Percentiles rank a stretch among this genome's conserved stretches.
phyloP scores from a whole-genome alignment of 1,140 invertebrate species.

The Semibalanus balanoides region DNA sequence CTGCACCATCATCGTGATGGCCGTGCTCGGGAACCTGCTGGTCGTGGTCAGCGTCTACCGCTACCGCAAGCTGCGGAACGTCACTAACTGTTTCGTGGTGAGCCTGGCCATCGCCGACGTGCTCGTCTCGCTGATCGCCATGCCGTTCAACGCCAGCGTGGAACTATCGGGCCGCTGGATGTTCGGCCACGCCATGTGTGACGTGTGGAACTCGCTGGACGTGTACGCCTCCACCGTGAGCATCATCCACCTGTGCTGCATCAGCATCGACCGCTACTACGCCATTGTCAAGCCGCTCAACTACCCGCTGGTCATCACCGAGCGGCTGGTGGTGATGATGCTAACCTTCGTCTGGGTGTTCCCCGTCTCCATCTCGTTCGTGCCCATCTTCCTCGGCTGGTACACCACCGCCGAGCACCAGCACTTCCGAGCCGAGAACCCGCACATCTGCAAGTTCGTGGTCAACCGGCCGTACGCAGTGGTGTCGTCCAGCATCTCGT shows the following conservation, averaged over 20 bases:
- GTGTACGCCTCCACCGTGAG: conserved; percentile 88
- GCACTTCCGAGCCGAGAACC: conserved; percentile 28
- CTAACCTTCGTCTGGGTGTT: conserved; percentile 71
- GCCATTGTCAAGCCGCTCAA: conserved; percentile 75
- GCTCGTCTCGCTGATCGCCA: conserved; percentile 76
- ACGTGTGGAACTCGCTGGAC: conserved; percentile 84
- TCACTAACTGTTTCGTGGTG: conserved; percentile 90
- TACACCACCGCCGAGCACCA: conserved; percentile 72
- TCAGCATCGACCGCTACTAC: conserved; percentile 72
- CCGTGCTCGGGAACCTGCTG: conserved; percentile 70
- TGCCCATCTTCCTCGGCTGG: conserved; percentile 84
- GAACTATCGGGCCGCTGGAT: conserved; percentile 67
- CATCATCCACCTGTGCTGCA: conserved; percentile 86
- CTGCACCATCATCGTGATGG: conserved; percentile 65
- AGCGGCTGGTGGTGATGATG: conserved; percentile 36
- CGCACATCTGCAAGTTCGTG: conserved; percentile 59
- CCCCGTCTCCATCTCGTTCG: conserved; percentile 83
- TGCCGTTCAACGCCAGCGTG: conserved; percentile 90
- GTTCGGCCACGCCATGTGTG: conserved; percentile 77
- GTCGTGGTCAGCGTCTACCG: conserved; percentile 60
- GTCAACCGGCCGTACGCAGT: conserved; percentile 82
- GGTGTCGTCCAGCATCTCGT: conserved; percentile 80
- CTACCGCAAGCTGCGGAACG: conserved; percentile 57
- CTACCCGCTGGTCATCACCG: conserved; percentile 73
- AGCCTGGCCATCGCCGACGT: conserved; percentile 81